Evolutionary conservation across 2,797 vertebrate genomes (phyloP), one percentile per base, ranked within the genome.

Genomic region (Catamblyrhynchus diadema): DNA sequence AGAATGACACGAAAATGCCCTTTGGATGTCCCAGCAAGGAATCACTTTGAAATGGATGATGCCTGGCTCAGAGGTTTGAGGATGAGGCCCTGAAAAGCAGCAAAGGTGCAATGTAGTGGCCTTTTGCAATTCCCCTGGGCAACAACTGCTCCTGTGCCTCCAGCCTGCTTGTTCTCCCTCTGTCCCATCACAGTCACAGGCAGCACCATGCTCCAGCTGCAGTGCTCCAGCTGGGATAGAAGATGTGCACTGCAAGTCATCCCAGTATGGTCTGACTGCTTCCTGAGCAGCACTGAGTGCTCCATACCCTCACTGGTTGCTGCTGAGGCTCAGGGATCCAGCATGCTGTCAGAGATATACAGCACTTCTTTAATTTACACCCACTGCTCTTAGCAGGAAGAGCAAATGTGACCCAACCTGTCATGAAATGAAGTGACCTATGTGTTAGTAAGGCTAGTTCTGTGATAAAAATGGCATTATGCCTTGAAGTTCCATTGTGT

Each of bases 151-250:
- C 50, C 42, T 53, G n/a, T 42, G 27, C 42, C 42, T 41, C 32
- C 67, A 35, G 39, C 27, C 37, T 65, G 14, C 47, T 59, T 28
- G 5, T 45, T 30, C 9, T 35, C 30, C 41, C 44, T 56, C 62
- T n/a, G 9, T 3, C 6, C 22, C 61, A 10, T 2, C 35, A 37
- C 53, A 83, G 60, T 3, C 1, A 0, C 27, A 1, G 1, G 24
- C 47, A 60, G 28, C 37, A n/a, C 35, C 24, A 6, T 0, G 1
- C 45, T 74, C 9, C 4, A 9, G 22, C 24, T 42, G 35, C 28
- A 61, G 5, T 10, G 51, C 21, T 44, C 1, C 6, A 32, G 53
- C 4, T 67, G 60, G 30, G 27, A 48, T 6, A 42, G 41, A 10
- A 27, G 28, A 8, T 39, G 42, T 32, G 44, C 45, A 4, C 15